Base-by-base conservation (phyloP, 1,140 invertebrate species). In the Battus philenor region DNA sequence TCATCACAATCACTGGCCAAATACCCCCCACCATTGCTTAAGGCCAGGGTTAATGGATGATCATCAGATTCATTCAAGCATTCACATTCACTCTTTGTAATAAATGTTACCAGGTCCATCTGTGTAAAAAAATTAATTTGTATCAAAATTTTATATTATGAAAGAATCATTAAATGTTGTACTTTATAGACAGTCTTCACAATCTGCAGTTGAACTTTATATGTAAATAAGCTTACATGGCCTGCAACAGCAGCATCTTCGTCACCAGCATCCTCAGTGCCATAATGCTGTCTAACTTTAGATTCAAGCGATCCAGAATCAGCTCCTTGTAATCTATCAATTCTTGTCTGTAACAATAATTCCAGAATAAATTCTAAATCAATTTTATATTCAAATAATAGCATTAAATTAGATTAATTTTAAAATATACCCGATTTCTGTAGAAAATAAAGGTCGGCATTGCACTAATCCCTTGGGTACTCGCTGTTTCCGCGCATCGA, bases 361-460 rank as follows among this genome's bases (percentile, higher is more conserved):
- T n/a, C n/a, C n/a, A n/a, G n/a, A n/a, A n/a, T n/a, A n/a, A n/a
- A n/a, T n/a, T n/a, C n/a, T n/a, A n/a, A n/a, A n/a, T n/a, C n/a
- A n/a, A n/a, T n/a, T n/a, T n/a, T n/a, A n/a, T n/a, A n/a, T n/a
- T n/a, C n/a, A n/a, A n/a, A n/a, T n/a, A n/a, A n/a, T n/a, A n/a
- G n/a, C n/a, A n/a, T n/a, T n/a, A 20, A 3, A 20, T 20, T 3
- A 3, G 18, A 3, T 20, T 20, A 20, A 13, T 38, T 13, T 33
- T 12, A 24, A 31, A 17, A 64, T 63, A 67, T 74, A 91, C 90
- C 76, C 92, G 90, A 74, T 97, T 98, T 51, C 93, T 91, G 73
- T 96, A 98, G 68, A 99, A 97, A 50, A 98, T 93, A 73, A 99
- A 99, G 3, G 98, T 99, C 4, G 98, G 98, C 96, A 99, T 99